Evolutionary conservation across 2,888 invertebrate species (phyloP).

Genomic region (Schizaphis graminum): DNA sequence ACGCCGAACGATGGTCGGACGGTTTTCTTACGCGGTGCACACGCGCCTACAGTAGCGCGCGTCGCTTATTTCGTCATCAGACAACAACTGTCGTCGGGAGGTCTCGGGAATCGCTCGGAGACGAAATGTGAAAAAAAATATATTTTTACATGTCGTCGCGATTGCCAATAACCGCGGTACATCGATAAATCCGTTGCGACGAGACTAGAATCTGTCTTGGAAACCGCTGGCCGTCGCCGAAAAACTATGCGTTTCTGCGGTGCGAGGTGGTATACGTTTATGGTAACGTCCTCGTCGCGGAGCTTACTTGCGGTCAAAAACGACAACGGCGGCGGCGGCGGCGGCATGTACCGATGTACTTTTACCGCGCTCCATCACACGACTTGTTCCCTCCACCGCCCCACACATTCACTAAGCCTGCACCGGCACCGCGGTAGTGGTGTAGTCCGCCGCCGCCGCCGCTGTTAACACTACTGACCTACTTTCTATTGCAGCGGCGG

Average conservation of each 20-base stretch:
- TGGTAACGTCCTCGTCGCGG: background rate
- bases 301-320: background rate
- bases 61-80: background rate
- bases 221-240: background rate
- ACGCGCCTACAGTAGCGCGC: background rate
- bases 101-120: background rate
- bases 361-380: slow-evolving; percentile 35
- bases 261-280: background rate
- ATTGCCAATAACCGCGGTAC: background rate
- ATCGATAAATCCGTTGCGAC: background rate
- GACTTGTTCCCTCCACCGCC: slow-evolving; percentile 45
- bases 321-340: background rate
- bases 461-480: slow-evolving; percentile 62
- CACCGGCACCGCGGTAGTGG: background rate
- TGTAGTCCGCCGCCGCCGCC: background rate
- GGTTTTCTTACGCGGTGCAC: background rate
- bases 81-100: background rate
- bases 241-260: background rate
- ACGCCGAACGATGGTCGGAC: too few relatives aligned
- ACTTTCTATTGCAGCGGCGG: slow-evolving; percentile 51
- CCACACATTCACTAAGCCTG: background rate
- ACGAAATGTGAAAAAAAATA: background rate
- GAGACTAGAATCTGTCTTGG: background rate
- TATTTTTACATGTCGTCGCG: too few relatives aligned
- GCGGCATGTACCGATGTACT: slow-evolving; percentile 29